phyloP scores from a whole-genome alignment of 2,888 invertebrate genomes.

The Pammene aurita region DNA sequence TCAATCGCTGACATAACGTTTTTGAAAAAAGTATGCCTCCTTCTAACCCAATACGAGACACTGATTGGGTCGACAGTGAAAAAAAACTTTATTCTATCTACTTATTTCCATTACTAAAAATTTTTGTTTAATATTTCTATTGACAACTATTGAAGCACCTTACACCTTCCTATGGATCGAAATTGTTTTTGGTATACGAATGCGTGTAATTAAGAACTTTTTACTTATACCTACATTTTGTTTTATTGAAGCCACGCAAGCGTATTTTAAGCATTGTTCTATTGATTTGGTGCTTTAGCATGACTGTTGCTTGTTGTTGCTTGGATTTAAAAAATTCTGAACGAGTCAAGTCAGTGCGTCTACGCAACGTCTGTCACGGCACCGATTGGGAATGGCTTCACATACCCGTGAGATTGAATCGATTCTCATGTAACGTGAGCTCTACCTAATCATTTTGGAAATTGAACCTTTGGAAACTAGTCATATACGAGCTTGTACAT shows the following conservation, averaged over 20 bases:
- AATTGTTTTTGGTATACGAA: not conserved
- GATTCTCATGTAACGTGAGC: slow-evolving; percentile 11
- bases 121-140: not conserved
- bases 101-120: no score
- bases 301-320: slow-evolving; percentile 40
- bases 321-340: slow-evolving; percentile 28
- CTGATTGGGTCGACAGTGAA: no score
- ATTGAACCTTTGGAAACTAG: not conserved
- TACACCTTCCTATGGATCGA: no score
- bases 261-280: slow-evolving; percentile 9
- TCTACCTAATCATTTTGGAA: not conserved
- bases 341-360: slow-evolving; percentile 67
- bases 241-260: not conserved
- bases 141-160: slow-evolving; percentile 9
- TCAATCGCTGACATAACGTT: no score
- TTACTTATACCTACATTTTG: no score
- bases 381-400: slow-evolving; percentile 74
- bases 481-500: no score
- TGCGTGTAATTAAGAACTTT: not conserved
- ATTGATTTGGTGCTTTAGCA: slow-evolving; percentile 34
- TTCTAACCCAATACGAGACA: no score
- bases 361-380: slow-evolving; percentile 79
- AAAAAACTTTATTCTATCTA: no score
- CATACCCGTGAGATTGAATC: slow-evolving; percentile 63
- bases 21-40: no score